Percentiles rank a stretch among this genome's conserved stretches.
Evolutionary conservation across 1,140 invertebrate genomes (phyloP).

Genomic region (Whitmania pigra): DNA sequence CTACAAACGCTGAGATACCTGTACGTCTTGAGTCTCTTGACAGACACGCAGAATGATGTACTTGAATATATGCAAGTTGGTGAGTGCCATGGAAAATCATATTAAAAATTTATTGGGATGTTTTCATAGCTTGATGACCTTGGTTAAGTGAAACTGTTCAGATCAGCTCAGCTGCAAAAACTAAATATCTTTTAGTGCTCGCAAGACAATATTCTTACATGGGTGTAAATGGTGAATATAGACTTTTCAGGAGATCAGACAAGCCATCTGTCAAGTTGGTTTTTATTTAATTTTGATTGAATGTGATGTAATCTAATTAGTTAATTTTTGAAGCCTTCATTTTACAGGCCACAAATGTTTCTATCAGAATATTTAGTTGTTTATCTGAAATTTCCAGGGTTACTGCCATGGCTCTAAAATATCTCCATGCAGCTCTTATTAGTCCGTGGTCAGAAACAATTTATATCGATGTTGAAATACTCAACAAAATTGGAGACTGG

Average conservation of each 20-base stretch:
- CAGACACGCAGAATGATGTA: background rate
- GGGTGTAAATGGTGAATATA: conserved; percentile 20
- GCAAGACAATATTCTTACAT: conserved; percentile 23
- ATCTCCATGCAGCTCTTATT: conserved; percentile 13
- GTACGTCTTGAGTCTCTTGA: conserved; percentile 4
- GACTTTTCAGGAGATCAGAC: conserved; percentile 14
- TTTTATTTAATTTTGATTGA: background rate
- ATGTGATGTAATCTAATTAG: background rate
- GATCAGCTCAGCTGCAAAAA: background rate
- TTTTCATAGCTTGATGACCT: too few species aligned
- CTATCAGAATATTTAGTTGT: too few species aligned
- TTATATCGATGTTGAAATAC: conserved; percentile 16
- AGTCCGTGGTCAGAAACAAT: conserved; percentile 16
- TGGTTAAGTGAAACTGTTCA: background rate
- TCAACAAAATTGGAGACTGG: conserved; percentile 21
- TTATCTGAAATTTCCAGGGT: conserved; percentile 5
- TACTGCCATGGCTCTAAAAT: conserved; percentile 12
- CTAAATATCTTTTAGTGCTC: conserved; percentile 16
- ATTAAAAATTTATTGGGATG: background rate
- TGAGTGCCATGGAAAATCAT: background rate
- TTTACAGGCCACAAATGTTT: too few species aligned
- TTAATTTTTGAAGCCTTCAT: too few species aligned
- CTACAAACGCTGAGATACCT: conserved; percentile 22
- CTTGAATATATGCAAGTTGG: conserved; percentile 19
- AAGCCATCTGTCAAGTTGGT: conserved; percentile 19